Evolutionary conservation across 2,888 invertebrate species (phyloP).

Genomic region (Drosophila conformis): DNA sequence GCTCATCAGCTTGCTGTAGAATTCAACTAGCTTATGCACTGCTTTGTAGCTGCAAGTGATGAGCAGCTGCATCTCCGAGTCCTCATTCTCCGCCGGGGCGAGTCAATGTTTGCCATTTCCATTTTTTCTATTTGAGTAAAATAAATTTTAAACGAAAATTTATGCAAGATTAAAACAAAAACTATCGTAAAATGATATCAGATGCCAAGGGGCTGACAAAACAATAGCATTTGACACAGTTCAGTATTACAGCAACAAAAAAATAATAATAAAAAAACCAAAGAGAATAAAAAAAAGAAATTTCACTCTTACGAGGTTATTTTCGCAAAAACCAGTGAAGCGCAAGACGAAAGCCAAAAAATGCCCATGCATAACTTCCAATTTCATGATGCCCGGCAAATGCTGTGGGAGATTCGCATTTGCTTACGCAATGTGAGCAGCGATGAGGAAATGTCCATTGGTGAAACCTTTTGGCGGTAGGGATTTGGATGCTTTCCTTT

Average conservation of each 20-base stretch:
- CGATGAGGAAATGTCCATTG: slow-evolving; percentile 45
- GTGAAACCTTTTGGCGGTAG: slow-evolving; percentile 9
- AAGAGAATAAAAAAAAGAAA: neutral
- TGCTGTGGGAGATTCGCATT: slow-evolving; percentile 36
- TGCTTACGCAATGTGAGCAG: slow-evolving; percentile 38
- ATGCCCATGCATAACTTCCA: slow-evolving; percentile 31
- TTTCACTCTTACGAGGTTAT: slow-evolving; percentile 4
- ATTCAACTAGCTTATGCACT: slow-evolving; percentile 32
- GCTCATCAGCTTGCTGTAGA: slow-evolving; percentile 37
- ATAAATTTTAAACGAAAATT: slow-evolving; percentile 27
- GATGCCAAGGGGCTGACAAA: slow-evolving; percentile 9
- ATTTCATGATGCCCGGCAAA: slow-evolving; percentile 28
- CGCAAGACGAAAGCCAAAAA: slow-evolving; percentile 22
- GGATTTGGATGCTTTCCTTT: slow-evolving; percentile 5
- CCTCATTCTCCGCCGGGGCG: slow-evolving; percentile 10
- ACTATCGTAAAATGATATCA: slow-evolving; percentile 17
- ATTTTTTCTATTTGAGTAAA: slow-evolving; percentile 13
- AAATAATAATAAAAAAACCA: neutral
- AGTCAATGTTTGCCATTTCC: slow-evolving; percentile 29
- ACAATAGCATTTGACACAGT: slow-evolving; percentile 20
- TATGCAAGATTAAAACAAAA: slow-evolving; percentile 21
- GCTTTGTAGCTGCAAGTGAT: slow-evolving; percentile 41
- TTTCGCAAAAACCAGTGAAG: slow-evolving; percentile 26
- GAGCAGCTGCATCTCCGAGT: slow-evolving; percentile 27
- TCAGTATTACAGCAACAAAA: neutral